Conservation (phyloP, 2,888 invertebrate species). For the Glaucopsyche alexis region DNA sequence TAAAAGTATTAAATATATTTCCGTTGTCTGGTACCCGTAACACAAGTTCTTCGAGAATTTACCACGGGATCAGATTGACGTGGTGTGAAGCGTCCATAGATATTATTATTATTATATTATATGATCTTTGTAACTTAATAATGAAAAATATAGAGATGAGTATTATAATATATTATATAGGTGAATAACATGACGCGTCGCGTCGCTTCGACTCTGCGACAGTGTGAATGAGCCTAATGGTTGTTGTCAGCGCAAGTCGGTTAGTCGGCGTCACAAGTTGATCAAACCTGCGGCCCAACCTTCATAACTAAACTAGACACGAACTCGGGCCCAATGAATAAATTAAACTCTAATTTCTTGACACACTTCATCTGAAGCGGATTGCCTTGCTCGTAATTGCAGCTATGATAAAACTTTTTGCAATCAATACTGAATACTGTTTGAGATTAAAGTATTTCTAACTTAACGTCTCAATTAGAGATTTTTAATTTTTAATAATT, state of each 20-base stretch:
- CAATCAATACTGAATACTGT: slow-evolving; percentile 29
- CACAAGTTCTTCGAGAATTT: too few species aligned
- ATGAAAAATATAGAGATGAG: too few species aligned
- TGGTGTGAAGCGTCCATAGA: too few species aligned
- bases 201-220: not conserved
- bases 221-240: not conserved
- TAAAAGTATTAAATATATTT: too few species aligned
- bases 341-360: slow-evolving; percentile 76
- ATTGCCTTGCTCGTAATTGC: slow-evolving; percentile 71
- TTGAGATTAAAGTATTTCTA: not conserved
- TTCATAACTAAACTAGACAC: slow-evolving; percentile 66
- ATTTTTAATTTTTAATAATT: not conserved
- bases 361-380: slow-evolving; percentile 69
- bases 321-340: slow-evolving; percentile 70
- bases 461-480: not conserved
- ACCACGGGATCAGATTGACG: too few species aligned
- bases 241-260: not conserved
- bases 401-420: slow-evolving; percentile 48
- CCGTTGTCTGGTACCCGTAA: too few species aligned
- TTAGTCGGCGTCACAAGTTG: not conserved
- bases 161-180: too few species aligned
- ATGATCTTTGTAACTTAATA: too few species aligned
- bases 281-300: slow-evolving; percentile 25
- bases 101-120: too few species aligned
- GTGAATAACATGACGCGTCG: too few species aligned